These are phyloP conservation scores for Drosophila neutralis DNA, from an alignment of 2,888 invertebrate species.

Conservation along the genomic window DNA sequence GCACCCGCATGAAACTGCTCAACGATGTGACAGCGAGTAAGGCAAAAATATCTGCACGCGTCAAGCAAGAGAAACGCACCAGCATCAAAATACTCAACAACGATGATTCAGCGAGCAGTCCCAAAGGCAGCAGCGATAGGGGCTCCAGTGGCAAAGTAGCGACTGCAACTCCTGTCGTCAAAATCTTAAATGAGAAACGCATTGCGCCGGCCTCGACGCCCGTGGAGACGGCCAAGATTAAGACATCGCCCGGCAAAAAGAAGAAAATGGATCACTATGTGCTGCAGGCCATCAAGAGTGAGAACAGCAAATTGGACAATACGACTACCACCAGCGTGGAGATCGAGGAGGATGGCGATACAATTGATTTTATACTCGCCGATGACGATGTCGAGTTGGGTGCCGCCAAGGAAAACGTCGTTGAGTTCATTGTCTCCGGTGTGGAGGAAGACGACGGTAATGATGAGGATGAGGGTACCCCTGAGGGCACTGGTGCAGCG, in stretches of 20 bases:
- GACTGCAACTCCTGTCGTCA: slow-evolving; percentile 41
- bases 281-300: slow-evolving; percentile 77
- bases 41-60: slow-evolving; percentile 5
- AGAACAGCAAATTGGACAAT: slow-evolving; percentile 60
- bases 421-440: slow-evolving; percentile 61
- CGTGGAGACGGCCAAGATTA: slow-evolving; percentile 67
- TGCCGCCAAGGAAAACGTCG: slow-evolving; percentile 45
- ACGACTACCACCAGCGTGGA: slow-evolving; percentile 27
- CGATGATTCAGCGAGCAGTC: slow-evolving; percentile 42
- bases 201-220: slow-evolving; percentile 22
- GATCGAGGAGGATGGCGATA: slow-evolving; percentile 72
- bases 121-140: slow-evolving; percentile 43
- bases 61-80: slow-evolving; percentile 59
- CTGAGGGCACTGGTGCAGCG: slow-evolving; percentile 20
- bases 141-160: slow-evolving; percentile 36
- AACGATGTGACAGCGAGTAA: slow-evolving; percentile 45
- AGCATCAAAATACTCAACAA: slow-evolving; percentile 70
- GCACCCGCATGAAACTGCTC: slow-evolving; percentile 64
- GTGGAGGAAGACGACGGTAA: slow-evolving; percentile 62
- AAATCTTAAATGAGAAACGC: slow-evolving; percentile 68
- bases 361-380: slow-evolving; percentile 79
- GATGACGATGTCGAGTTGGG: slow-evolving; percentile 64
- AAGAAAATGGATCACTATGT: slow-evolving; percentile 82
- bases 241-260: slow-evolving; percentile 54
- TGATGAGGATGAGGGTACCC: slow-evolving; percentile 59